Conservation (phyloP, 2,797 vertebrate genomes). For the Pteronotus mesoamericanus region DNA sequence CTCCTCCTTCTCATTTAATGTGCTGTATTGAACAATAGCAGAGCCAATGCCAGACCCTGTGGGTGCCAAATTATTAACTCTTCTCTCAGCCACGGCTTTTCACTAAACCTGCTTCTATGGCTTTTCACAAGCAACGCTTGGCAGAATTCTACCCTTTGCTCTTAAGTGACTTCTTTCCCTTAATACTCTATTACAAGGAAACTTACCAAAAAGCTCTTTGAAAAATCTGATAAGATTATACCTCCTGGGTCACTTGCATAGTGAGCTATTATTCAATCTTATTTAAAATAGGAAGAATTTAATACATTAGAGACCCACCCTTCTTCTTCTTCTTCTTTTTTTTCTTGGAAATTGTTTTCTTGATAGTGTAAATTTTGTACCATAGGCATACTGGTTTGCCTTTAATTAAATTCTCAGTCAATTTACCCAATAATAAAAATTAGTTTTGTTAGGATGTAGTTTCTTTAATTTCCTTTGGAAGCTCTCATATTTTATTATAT, state of each 20-base stretch:
- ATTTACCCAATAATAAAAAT: conserved; percentile 28
- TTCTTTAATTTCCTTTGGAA: conserved; percentile 1
- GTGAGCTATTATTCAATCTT: not conserved
- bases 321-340: too few relatives aligned
- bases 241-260: not conserved
- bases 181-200: not conserved
- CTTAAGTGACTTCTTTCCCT: not conserved
- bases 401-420: conserved; percentile 11
- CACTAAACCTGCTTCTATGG: not conserved
- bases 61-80: conserved; percentile 23
- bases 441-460: not conserved
- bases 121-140: not conserved
- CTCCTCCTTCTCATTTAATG: not conserved
- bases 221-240: conserved; percentile 39
- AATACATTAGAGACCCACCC: not conserved
- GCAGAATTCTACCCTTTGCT: not conserved
- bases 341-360: not conserved
- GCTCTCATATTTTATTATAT: not conserved
- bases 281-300: not conserved
- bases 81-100: not conserved
- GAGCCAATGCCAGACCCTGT: not conserved
- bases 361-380: not conserved
- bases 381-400: not conserved
- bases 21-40: not conserved
- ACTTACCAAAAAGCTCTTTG: not conserved